phyloP scores from a whole-genome alignment of 2,113 vertebrate genomes.

The Chaetorhynchus papuensis region DNA sequence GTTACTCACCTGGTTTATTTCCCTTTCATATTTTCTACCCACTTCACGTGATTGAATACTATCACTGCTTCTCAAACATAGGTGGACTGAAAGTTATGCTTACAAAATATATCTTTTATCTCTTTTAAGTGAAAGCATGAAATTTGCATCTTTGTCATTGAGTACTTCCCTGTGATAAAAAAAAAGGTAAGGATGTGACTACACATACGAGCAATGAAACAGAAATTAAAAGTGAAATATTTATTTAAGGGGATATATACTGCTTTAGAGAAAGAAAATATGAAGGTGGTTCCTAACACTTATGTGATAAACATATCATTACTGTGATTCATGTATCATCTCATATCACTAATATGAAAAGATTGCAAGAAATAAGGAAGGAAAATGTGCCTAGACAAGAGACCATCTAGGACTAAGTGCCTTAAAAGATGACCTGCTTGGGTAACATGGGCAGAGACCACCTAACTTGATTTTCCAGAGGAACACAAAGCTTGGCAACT shows the following conservation, averaged over 20 bases:
- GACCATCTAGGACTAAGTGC: not conserved
- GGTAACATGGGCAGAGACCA: not conserved
- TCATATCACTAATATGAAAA: not conserved
- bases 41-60: not conserved
- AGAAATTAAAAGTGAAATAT: not conserved
- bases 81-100: not conserved
- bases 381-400: not conserved
- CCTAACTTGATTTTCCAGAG: not conserved
- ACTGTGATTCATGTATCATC: not conserved
- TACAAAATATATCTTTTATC: not conserved
- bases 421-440: not conserved
- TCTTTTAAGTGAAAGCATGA: not conserved
- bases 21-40: not conserved
- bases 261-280: not conserved
- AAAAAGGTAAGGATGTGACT: not conserved
- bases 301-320: not conserved
- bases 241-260: not conserved
- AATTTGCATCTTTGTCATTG: not conserved
- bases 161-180: not conserved
- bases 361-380: not conserved
- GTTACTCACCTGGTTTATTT: not conserved
- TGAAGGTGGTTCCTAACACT: not conserved
- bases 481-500: not conserved
- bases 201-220: not conserved
- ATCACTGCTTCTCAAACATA: not conserved